A percentile compares a stretch with the other conserved stretches of the same genome.
Conservation (phyloP, 2,888 invertebrate species). For the Atrina japonica region DNA sequence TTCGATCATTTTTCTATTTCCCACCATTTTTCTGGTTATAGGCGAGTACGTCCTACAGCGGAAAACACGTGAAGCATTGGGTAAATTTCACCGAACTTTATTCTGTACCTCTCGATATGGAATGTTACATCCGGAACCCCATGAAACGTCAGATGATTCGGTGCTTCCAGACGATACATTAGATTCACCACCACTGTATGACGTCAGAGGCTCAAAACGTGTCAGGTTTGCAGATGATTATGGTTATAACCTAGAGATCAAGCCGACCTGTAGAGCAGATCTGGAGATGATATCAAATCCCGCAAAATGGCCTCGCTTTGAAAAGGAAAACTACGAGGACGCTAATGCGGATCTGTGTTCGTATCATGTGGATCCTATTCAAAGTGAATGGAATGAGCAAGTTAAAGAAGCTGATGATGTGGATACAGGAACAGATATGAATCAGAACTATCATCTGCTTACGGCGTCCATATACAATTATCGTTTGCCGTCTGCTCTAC, state of each 20-base stretch:
- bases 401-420: not conserved
- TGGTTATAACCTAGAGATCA: constrained; percentile 21
- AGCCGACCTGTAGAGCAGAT: constrained; percentile 8
- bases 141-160: not conserved
- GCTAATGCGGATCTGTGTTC: not conserved
- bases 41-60: constrained; percentile 9
- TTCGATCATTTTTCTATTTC: no score
- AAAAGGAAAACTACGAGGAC: not conserved
- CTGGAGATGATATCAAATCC: constrained; percentile 9
- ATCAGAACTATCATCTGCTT: constrained; percentile 14
- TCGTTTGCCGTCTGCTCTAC: constrained; percentile 19
- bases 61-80: constrained; percentile 17
- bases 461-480: constrained; percentile 27
- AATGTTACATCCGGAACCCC: constrained; percentile 1
- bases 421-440: constrained; percentile 2
- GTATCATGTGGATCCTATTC: not conserved
- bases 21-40: not conserved
- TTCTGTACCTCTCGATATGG: constrained; percentile 14
- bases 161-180: constrained; percentile 1
- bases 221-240: constrained; percentile 25
- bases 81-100: constrained; percentile 1
- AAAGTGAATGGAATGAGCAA: not conserved
- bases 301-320: constrained; percentile 23
- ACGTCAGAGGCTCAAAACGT: constrained; percentile 16
- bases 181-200: constrained; percentile 13